phyloP scores from a whole-genome alignment of 2,113 vertebrate genomes.

The Cyphomyrus discorhynchus region DNA sequence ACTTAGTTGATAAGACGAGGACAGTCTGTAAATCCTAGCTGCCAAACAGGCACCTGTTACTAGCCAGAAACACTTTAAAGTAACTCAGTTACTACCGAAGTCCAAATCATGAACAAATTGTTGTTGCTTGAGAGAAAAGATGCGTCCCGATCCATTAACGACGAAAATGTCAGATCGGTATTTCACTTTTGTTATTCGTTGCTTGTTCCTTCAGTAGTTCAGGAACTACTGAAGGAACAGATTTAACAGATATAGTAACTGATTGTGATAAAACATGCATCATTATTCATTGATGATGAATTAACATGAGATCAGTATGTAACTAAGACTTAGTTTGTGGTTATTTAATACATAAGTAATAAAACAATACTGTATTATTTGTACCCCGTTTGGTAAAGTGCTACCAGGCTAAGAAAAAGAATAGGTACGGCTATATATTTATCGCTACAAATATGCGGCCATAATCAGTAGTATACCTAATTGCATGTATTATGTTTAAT shows the following conservation, averaged over 20 bases:
- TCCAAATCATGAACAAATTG: not conserved
- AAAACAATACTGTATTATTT: not conserved
- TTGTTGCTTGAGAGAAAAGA: not conserved
- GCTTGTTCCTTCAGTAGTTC: not conserved
- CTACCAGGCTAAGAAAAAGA: not conserved
- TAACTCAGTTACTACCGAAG: not conserved
- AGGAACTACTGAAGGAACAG: not conserved
- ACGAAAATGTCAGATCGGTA: not conserved
- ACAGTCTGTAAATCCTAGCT: not conserved
- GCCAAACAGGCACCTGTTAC: too few relatives aligned
- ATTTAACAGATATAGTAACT: not conserved
- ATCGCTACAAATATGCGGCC: too few relatives aligned
- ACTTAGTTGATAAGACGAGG: not conserved
- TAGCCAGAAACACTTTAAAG: too few relatives aligned
- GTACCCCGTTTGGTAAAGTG: not conserved
- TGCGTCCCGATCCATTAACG: not conserved
- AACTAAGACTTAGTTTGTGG: not conserved
- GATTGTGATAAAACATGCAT: not conserved
- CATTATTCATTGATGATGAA: not conserved
- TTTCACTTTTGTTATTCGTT: not conserved
- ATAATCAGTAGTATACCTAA: too few relatives aligned
- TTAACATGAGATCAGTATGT: not conserved
- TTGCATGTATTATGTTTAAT: not conserved
- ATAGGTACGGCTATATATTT: too few relatives aligned
- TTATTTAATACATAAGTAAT: not conserved